Evolutionary conservation across 1,140 invertebrate genomes (phyloP).

Genomic region (Tetranychus cinnabarinus): DNA sequence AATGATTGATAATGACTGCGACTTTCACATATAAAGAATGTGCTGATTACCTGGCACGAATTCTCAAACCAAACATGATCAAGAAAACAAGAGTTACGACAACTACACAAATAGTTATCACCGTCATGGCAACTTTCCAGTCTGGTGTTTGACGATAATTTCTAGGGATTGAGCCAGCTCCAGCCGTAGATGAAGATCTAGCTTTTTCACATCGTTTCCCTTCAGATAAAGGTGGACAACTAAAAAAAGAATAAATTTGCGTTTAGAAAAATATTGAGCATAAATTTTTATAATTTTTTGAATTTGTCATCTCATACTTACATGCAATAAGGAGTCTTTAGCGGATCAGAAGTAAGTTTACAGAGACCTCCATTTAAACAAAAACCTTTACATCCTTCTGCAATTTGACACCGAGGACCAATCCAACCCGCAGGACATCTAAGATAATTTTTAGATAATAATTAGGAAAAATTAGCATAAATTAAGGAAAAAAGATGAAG

Average conservation of each 20-base stretch:
- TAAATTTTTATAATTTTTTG: no score
- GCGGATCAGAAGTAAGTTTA: conserved; percentile 9
- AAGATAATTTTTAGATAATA: conserved; percentile 17
- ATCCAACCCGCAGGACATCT: conserved; percentile 32
- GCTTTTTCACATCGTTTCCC: conserved; percentile 20
- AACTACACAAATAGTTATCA: conserved; percentile 1
- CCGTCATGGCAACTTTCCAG: not conserved
- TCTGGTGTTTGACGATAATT: not conserved
- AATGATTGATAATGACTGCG: not conserved
- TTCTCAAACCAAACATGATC: not conserved
- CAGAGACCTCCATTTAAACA: conserved; percentile 35
- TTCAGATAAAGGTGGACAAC: conserved; percentile 18
- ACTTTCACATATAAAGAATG: not conserved
- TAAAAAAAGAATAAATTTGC: conserved; percentile 4
- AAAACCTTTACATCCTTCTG: conserved; percentile 25
- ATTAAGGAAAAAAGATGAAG: not conserved
- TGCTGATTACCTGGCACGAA: not conserved
- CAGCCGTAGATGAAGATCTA: not conserved
- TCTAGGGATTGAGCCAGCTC: no score
- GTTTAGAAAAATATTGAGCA: no score
- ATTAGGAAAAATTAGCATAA: not conserved
- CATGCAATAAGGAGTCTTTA: conserved; percentile 19
- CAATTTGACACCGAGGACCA: conserved; percentile 28
- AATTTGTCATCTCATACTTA: conserved; percentile 13
- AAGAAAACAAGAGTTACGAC: not conserved